Conservation (phyloP, 2,113 vertebrate species). For the Aptenodytes forsteri region DNA sequence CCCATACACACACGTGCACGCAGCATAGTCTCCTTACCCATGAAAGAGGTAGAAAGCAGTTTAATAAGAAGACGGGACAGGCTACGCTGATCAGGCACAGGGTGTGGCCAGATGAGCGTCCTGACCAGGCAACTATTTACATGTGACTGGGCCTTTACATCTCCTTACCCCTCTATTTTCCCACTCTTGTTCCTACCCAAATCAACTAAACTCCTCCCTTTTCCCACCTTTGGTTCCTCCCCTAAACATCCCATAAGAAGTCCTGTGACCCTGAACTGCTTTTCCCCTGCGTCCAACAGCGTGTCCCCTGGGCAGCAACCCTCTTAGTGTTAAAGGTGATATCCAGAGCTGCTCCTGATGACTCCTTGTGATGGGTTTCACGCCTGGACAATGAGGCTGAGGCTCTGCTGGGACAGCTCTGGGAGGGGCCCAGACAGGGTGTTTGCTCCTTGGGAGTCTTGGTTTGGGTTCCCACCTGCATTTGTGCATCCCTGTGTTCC, state of each 20-base stretch:
- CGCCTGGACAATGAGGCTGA: neutral
- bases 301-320: neutral
- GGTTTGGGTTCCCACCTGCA: fast-evolving
- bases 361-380: neutral
- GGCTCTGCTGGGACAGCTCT: neutral
- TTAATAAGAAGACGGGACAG: neutral
- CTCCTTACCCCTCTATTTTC: neutral
- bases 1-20: fast-evolving
- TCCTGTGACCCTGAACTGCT: neutral
- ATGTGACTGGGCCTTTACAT: neutral
- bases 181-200: neutral
- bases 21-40: neutral
- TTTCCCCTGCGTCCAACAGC: fast-evolving
- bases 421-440: fast-evolving
- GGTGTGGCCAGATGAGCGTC: neutral
- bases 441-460: neutral
- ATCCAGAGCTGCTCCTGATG: neutral
- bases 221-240: neutral
- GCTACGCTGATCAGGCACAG: neutral
- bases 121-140: neutral
- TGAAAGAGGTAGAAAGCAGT: neutral
- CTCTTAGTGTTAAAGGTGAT: neutral
- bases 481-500: neutral
- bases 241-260: neutral
- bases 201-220: neutral